A percentile compares a stretch with the other conserved stretches of the same genome.
phyloP scores from a whole-genome alignment of 2,888 invertebrate species.

The Lepidonotus clava region DNA sequence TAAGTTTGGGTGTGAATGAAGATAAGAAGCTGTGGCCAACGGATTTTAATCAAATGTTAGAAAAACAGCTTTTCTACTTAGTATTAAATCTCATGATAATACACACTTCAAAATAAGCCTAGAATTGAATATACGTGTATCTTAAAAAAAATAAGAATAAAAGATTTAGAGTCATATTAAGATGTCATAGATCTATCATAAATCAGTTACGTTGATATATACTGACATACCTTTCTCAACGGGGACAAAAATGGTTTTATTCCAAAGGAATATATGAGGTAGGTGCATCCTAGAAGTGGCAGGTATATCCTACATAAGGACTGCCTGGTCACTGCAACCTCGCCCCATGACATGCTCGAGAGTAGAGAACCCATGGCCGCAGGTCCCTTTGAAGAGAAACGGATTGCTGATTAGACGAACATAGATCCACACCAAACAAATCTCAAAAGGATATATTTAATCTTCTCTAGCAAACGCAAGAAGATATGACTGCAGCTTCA shows the following conservation, averaged over 20 bases:
- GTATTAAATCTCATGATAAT: no score
- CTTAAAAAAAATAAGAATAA: not conserved
- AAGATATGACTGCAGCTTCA: no score
- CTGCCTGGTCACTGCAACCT: not conserved
- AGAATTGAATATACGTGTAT: no score
- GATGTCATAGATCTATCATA: not conserved
- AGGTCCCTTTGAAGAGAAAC: no score
- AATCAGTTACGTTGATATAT: not conserved
- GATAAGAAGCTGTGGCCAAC: no score
- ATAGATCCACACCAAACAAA: no score
- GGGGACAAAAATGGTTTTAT: slow-evolving; percentile 70
- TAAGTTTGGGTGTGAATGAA: not conserved
- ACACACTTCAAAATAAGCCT: no score
- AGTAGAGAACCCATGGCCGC: not conserved
- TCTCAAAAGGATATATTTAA: no score
- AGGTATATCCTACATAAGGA: slow-evolving; percentile 31
- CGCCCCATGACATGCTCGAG: not conserved
- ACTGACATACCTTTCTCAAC: slow-evolving; percentile 66
- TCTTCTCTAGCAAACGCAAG: no score
- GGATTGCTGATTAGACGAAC: no score
- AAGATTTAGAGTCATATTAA: not conserved
- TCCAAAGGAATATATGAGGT: slow-evolving; percentile 66
- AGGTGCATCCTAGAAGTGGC: slow-evolving; percentile 58
- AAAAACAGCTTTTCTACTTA: no score
- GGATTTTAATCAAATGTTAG: no score